Percentiles rank a stretch among this genome's conserved stretches.
These are phyloP conservation scores for Xenopus laevis DNA, from an alignment of 2,113 vertebrate species.

Conservation along the genomic window DNA sequence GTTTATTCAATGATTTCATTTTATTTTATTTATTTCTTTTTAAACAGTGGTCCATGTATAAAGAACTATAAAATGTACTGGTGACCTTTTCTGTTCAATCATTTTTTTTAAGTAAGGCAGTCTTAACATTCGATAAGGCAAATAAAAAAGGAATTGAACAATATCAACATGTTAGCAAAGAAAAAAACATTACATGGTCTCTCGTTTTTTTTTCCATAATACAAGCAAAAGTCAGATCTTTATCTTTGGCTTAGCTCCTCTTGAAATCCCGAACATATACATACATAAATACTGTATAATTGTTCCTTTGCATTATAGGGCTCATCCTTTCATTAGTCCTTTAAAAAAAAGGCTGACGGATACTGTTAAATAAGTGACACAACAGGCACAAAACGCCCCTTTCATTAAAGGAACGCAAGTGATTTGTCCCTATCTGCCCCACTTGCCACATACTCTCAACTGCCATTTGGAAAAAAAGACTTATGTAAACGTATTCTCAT, in stretches of 20 bases:
- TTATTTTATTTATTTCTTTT: not conserved
- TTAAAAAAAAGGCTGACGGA: constrained; percentile 26
- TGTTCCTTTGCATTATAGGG: constrained; percentile 12
- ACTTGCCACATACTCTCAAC: constrained; percentile 36
- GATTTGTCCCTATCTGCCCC: constrained; percentile 40
- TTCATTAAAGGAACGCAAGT: constrained; percentile 32
- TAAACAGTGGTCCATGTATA: constrained; percentile 5
- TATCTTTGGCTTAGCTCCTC: constrained; percentile 45
- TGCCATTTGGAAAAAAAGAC: constrained; percentile 35
- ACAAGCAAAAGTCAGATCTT: constrained; percentile 25
- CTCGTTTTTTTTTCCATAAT: constrained; percentile 15
- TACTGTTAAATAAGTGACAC: constrained; percentile 30
- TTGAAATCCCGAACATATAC: constrained; percentile 32
- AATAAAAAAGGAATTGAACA: not conserved
- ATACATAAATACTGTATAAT: not conserved
- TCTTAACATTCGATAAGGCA: constrained; percentile 41
- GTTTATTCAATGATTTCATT: not conserved
- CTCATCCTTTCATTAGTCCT: constrained; percentile 43
- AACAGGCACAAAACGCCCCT: constrained; percentile 38
- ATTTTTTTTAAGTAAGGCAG: constrained; percentile 33
- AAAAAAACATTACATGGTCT: not conserved
- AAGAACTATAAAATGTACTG: constrained; percentile 17
- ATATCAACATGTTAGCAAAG: constrained; percentile 5
- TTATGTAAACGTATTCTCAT: constrained; percentile 59
- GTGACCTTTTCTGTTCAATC: constrained; percentile 16